Conservation (phyloP, 1,140 invertebrate species). For the Helicoverpa armigera region DNA sequence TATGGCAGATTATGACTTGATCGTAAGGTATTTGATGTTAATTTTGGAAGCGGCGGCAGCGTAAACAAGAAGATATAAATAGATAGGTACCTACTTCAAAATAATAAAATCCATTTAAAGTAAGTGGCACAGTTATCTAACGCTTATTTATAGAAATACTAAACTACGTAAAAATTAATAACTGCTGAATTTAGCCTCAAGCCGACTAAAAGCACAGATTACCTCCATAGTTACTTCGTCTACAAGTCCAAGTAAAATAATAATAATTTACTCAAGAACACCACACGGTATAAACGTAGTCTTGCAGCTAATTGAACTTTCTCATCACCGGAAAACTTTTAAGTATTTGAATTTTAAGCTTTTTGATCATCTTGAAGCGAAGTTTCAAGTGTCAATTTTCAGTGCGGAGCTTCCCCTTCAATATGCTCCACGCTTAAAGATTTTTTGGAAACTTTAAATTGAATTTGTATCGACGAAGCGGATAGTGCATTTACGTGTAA, state of each 20-base stretch:
- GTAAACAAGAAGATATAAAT: too few relatives aligned
- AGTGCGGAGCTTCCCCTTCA: constrained; percentile 25
- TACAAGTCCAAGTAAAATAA: background rate
- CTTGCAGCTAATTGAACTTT: constrained; percentile 7
- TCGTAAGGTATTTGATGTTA: constrained; percentile 4
- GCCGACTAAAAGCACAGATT: too few relatives aligned
- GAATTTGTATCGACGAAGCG: constrained; percentile 6
- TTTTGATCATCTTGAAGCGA: background rate
- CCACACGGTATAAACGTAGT: background rate
- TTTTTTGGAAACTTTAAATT: constrained; percentile 27
- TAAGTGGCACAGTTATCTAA: too few relatives aligned
- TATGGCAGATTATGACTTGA: constrained; percentile 27
- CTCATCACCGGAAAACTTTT: background rate
- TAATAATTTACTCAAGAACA: background rate
- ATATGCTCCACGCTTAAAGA: constrained; percentile 19
- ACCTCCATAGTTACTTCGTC: too few relatives aligned
- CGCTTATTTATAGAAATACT: too few relatives aligned
- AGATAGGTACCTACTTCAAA: too few relatives aligned
- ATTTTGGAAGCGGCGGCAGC: background rate
- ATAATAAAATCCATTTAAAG: too few relatives aligned
- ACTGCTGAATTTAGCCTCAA: too few relatives aligned
- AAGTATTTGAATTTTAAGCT: constrained; percentile 24
- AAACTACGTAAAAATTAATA: too few relatives aligned
- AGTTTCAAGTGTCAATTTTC: constrained; percentile 38
- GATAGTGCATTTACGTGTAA: background rate